Evolutionary conservation across 2,113 vertebrate species (phyloP).

Genomic region (Nycticorax nycticorax): DNA sequence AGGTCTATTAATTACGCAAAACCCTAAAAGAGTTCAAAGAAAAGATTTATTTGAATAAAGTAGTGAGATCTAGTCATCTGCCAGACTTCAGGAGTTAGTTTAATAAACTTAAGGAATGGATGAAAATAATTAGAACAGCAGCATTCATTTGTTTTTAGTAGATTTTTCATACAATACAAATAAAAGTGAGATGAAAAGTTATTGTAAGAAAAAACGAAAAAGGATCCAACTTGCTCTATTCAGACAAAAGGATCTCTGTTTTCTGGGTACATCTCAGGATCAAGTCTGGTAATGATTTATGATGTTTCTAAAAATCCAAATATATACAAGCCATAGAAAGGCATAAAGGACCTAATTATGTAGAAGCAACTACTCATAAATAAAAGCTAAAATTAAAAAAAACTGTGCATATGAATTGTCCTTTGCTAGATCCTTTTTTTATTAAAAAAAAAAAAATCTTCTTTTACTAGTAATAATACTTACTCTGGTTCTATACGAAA

Average conservation of each 20-base stretch:
- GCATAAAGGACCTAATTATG: background rate
- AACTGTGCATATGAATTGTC: background rate
- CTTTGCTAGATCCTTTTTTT: background rate
- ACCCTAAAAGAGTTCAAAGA: background rate
- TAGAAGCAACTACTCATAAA: background rate
- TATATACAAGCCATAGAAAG: background rate
- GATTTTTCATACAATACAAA: background rate
- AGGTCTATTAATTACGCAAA: background rate
- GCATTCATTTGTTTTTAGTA: background rate
- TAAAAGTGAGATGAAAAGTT: background rate
- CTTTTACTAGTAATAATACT: background rate
- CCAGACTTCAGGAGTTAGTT: background rate
- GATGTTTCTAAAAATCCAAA: background rate
- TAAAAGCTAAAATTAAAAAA: background rate
- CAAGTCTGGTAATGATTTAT: background rate
- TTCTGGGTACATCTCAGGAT: background rate
- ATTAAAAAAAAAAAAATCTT: background rate
- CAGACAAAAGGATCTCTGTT: background rate
- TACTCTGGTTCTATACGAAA: background rate
- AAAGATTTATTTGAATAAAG: background rate
- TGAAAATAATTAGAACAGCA: background rate
- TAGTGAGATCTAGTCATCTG: background rate
- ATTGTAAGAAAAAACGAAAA: background rate
- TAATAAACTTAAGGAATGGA: background rate
- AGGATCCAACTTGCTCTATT: background rate